phyloP scores from a whole-genome alignment of 2,888 invertebrate genomes.

The Clivina fossor region DNA sequence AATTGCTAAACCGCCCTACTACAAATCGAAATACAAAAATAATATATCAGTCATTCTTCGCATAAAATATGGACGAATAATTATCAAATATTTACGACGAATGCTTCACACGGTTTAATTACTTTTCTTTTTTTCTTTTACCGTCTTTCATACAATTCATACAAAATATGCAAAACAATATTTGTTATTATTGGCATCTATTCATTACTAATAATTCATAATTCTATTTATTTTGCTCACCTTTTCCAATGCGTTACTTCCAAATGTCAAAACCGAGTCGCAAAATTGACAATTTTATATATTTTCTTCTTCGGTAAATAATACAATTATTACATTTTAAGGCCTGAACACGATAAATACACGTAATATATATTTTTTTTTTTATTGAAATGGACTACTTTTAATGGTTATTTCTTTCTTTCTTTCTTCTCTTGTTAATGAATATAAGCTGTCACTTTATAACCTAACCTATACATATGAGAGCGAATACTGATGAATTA shows the following conservation, averaged over 20 bases:
- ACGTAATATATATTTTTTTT: too few relatives aligned
- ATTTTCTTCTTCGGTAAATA: too few relatives aligned
- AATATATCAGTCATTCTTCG: slow-evolving; percentile 38
- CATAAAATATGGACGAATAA: slow-evolving; percentile 38
- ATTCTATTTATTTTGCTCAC: too few relatives aligned
- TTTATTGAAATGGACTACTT: too few relatives aligned
- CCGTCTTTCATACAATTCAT: slow-evolving; percentile 1
- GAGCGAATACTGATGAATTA: slow-evolving; percentile 26
- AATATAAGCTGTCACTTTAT: neutral
- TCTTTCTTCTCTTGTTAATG: too few relatives aligned
- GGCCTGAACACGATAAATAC: slow-evolving; percentile 15
- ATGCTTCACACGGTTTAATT: slow-evolving; percentile 9
- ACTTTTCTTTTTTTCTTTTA: too few relatives aligned
- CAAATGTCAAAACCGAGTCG: too few relatives aligned
- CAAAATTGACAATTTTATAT: too few relatives aligned
- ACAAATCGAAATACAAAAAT: slow-evolving; percentile 37
- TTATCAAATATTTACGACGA: slow-evolving; percentile 28
- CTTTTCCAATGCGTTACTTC: too few relatives aligned
- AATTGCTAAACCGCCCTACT: slow-evolving; percentile 32
- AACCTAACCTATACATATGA: slow-evolving; percentile 29
- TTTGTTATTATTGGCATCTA: slow-evolving; percentile 21
- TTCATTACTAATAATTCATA: too few relatives aligned
- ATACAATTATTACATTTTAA: too few relatives aligned
- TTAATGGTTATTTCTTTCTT: too few relatives aligned
- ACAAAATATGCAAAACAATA: slow-evolving; percentile 21